Percentiles rank a stretch among this genome's conserved stretches.
phyloP scores from a whole-genome alignment of 2,797 vertebrate species.

The Notamacropus eugenii region DNA sequence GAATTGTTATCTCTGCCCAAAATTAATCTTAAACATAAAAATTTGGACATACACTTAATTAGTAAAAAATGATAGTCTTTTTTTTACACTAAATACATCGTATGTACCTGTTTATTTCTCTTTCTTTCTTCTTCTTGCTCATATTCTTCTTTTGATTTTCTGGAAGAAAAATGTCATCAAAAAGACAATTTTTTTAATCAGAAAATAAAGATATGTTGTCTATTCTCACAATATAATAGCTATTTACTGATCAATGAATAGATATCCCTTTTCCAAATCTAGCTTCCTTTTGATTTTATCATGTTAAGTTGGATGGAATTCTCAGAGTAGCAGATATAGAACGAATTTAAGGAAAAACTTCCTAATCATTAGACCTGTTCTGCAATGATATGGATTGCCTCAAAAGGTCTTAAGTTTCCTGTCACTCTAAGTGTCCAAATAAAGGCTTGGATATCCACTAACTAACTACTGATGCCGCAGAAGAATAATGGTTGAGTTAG shows the following conservation, averaged over 20 bases:
- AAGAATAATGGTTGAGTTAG: not conserved
- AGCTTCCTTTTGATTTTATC: not conserved
- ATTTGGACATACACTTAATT: not conserved
- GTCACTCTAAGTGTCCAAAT: not conserved
- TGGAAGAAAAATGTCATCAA: constrained; percentile 79
- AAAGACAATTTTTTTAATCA: constrained; percentile 38
- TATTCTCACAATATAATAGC: not conserved
- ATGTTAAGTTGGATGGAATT: not conserved
- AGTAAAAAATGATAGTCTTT: constrained; percentile 18
- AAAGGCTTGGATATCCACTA: not conserved
- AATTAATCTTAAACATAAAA: constrained; percentile 54
- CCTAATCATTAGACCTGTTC: not conserved
- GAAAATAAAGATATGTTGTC: not conserved
- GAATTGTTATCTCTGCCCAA: not conserved
- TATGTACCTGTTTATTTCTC: constrained; percentile 79
- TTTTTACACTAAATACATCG: constrained; percentile 1
- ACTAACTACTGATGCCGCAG: not conserved
- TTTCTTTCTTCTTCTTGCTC: constrained; percentile 90
- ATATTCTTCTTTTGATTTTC: constrained; percentile 97
- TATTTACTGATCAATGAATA: not conserved
- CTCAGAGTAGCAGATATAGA: not conserved
- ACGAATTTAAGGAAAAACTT: not conserved
- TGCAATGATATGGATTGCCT: not conserved
- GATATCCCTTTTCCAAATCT: not conserved
- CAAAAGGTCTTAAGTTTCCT: not conserved